A percentile compares a stretch with the other conserved stretches of the same genome.
Evolutionary conservation across 2,797 vertebrate species (phyloP).

Genomic region (Dermochelys coriacea): DNA sequence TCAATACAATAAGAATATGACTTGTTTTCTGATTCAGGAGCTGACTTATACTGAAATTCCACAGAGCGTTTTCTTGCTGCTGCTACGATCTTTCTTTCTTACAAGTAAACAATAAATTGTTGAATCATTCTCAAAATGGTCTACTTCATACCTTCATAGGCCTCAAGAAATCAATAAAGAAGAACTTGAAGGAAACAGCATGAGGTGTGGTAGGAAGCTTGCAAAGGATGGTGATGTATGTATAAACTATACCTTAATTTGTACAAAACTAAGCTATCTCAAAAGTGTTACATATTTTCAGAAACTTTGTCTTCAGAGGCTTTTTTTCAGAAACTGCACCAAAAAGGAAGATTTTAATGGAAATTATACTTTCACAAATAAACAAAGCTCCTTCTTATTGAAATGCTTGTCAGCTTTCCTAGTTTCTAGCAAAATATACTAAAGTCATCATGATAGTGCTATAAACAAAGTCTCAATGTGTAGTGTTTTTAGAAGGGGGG

Average conservation of each 20-base stretch:
- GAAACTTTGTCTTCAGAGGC: neutral
- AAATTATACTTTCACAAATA: neutral
- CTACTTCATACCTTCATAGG: slow-evolving; percentile 75
- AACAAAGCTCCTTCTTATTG: neutral
- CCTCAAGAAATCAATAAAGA: slow-evolving; percentile 96
- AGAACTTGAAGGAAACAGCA: slow-evolving; percentile 93
- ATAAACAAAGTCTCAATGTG: neutral
- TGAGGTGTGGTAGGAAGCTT: slow-evolving; percentile 97
- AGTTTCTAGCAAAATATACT: neutral
- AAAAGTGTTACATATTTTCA: neutral
- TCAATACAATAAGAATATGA: neutral
- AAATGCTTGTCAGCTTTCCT: neutral
- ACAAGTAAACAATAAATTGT: neutral
- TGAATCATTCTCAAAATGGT: neutral
- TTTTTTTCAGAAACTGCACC: neutral
- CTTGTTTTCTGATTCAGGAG: neutral
- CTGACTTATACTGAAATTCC: neutral
- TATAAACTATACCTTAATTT: slow-evolving; percentile 17
- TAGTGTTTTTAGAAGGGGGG: neutral
- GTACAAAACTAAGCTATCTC: neutral
- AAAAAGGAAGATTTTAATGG: neutral
- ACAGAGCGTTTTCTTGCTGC: neutral
- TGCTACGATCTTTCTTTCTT: neutral
- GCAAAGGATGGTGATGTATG: slow-evolving; percentile 97
- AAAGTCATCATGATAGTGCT: neutral